A percentile compares a stretch with the other conserved stretches of the same genome.
Conservation (phyloP, 2,797 vertebrate species). For the Eleutherodactylus coqui region DNA sequence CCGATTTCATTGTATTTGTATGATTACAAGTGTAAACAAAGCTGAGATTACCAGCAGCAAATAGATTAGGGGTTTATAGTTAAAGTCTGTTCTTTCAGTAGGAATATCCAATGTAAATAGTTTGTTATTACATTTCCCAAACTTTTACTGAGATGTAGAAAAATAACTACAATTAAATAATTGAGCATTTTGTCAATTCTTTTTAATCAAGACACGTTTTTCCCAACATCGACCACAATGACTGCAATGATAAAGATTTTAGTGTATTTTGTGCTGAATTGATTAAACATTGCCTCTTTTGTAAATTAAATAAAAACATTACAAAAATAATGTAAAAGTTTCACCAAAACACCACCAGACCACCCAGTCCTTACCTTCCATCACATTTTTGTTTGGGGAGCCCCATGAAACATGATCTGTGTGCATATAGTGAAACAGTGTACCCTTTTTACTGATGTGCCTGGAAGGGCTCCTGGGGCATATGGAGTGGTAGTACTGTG, state of each 20-base stretch:
- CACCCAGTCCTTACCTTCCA: background rate
- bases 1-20: slow-evolving; percentile 63
- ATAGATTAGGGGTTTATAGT: slow-evolving; percentile 71
- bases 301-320: too few relatives aligned
- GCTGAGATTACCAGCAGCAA: slow-evolving; percentile 70
- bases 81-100: slow-evolving; percentile 68
- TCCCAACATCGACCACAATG: too few relatives aligned
- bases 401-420: too few relatives aligned
- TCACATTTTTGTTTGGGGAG: background rate
- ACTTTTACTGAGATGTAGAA: slow-evolving; percentile 68
- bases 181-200: too few relatives aligned
- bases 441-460: too few relatives aligned
- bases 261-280: too few relatives aligned
- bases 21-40: slow-evolving; percentile 71
- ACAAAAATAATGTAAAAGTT: background rate
- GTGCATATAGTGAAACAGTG: too few relatives aligned
- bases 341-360: background rate
- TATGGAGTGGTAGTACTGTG: too few relatives aligned
- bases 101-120: slow-evolving; percentile 75
- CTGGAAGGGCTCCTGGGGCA: too few relatives aligned
- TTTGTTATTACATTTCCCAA: slow-evolving; percentile 71
- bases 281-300: too few relatives aligned
- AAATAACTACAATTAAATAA: slow-evolving; percentile 43
- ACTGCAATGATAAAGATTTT: too few relatives aligned
- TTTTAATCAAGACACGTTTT: too few relatives aligned